Conservation (phyloP, 2,888 invertebrate species). For the Ganaspis brasiliensis region DNA sequence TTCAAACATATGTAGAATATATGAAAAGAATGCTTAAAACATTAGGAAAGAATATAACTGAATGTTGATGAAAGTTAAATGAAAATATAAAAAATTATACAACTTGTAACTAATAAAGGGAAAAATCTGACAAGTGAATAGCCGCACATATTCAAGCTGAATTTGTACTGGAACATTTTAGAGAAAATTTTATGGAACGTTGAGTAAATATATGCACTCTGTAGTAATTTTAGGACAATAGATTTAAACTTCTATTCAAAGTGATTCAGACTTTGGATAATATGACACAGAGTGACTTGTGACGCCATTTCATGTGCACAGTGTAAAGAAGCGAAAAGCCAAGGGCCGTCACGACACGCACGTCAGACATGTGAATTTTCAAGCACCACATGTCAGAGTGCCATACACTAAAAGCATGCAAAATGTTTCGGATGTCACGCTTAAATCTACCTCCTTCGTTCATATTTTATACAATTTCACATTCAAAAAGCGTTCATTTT, state of each 20-base stretch:
- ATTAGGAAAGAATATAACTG: too few relatives aligned
- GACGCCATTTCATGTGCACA: conserved; percentile 35
- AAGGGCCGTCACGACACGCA: conserved; percentile 23
- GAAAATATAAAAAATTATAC: too few relatives aligned
- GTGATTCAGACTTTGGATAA: conserved; percentile 27
- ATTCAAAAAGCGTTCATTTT: neutral
- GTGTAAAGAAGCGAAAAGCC: conserved; percentile 29
- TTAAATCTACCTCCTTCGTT: conserved; percentile 9
- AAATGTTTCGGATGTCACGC: conserved; percentile 22
- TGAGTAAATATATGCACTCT: neutral
- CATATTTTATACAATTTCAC: conserved; percentile 11
- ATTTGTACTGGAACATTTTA: too few relatives aligned
- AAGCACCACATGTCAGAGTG: conserved; percentile 38
- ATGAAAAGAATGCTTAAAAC: too few relatives aligned
- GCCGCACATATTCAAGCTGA: too few relatives aligned
- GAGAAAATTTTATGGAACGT: neutral
- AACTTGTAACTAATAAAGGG: too few relatives aligned
- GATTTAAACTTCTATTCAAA: conserved; percentile 4
- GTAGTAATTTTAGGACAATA: neutral
- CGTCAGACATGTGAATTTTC: conserved; percentile 32
- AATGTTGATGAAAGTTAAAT: too few relatives aligned
- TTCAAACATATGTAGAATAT: too few relatives aligned
- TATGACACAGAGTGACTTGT: conserved; percentile 36
- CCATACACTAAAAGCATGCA: conserved; percentile 31
- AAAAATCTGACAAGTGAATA: too few relatives aligned